Evolutionary conservation across 1,140 invertebrate species (phyloP), one percentile per base, ranked within the genome.

Genomic region (Dendroctonus valens): DNA sequence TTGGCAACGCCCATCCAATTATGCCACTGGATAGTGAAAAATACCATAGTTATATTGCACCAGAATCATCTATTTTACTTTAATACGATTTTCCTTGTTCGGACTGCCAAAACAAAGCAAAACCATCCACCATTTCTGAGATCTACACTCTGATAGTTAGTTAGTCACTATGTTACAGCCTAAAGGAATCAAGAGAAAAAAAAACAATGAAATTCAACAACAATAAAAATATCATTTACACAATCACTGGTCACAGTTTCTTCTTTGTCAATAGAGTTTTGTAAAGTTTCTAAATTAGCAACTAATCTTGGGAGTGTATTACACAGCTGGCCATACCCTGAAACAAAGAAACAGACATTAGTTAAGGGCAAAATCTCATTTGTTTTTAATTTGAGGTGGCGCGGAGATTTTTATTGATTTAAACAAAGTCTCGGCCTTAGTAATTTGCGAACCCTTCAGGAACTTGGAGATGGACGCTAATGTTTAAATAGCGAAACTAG

Each of bases 291-390:
- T 26, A 65, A 74, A 71, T 73, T 74, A 73, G 61, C 72, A 71
- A 74, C 72, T 75, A 72, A 73, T 73, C 73, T 59, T n/a, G 12
- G 55, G 39, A 6, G 38, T 68, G 41, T 72, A 76, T 85, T 85
- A 83, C 80, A 85, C 82, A 70, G 83, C 80, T 74, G 84, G 83
- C 83, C 83, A 85, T 64, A 85, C 84, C 75, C 84, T 85, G 83
- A 4, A 83, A 84, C 72, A 77, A 74, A 70, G 67, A 73, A 72
- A 70, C 4, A 64, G n/a, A 48, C n/a, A 15, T 42, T 44, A n/a
- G 6, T 53, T 11, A 53, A 53, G 12, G 37, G 37, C 26, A 26
- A 26, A 26, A 26, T 26, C 26, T 26, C 26, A 26, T 26, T 26
- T 26, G 26, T 26, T 26, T 26, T 26, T 26, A 26, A 26, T 26